Conservation (phyloP, 2,888 invertebrate genomes). For the Mallateleia sp. region DNA sequence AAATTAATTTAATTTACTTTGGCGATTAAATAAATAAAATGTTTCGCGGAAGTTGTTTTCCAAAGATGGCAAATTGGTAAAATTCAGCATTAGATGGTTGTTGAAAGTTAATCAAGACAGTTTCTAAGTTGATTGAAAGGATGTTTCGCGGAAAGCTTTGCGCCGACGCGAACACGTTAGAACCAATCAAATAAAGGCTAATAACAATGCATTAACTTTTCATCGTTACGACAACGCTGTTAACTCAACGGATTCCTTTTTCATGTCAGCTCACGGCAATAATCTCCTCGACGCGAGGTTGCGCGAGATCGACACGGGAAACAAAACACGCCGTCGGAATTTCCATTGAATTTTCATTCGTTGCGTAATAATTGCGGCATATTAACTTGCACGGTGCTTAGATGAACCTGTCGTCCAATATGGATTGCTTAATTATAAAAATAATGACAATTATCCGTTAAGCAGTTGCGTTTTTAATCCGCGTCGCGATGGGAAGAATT, state of each 20-base stretch:
- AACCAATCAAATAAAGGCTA: conserved; percentile 34
- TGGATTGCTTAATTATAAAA: conserved; percentile 46
- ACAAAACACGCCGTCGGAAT: conserved; percentile 40
- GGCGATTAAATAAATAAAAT: no score
- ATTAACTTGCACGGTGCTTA: conserved; percentile 7
- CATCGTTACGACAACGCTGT: conserved; percentile 2
- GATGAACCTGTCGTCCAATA: conserved; percentile 30
- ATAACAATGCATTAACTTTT: conserved; percentile 44
- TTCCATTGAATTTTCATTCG: conserved; percentile 19
- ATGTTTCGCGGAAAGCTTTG: not conserved
- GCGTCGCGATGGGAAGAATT: not conserved
- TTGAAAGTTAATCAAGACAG: not conserved
- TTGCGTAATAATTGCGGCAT: conserved; percentile 42
- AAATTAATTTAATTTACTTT: no score
- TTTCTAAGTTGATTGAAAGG: conserved; percentile 7
- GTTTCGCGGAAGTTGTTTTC: no score
- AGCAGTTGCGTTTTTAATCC: conserved; percentile 1
- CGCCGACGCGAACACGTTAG: not conserved
- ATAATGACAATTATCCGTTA: conserved; percentile 22
- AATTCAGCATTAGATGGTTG: not conserved
- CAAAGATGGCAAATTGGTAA: no score
- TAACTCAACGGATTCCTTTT: conserved; percentile 39
- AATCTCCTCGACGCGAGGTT: conserved; percentile 22
- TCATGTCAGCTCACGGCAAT: conserved; percentile 12
- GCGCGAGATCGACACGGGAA: conserved; percentile 8